These are phyloP conservation scores for Pampusana beccarii DNA, from an alignment of 2,113 vertebrate species.

Conservation along the genomic window DNA sequence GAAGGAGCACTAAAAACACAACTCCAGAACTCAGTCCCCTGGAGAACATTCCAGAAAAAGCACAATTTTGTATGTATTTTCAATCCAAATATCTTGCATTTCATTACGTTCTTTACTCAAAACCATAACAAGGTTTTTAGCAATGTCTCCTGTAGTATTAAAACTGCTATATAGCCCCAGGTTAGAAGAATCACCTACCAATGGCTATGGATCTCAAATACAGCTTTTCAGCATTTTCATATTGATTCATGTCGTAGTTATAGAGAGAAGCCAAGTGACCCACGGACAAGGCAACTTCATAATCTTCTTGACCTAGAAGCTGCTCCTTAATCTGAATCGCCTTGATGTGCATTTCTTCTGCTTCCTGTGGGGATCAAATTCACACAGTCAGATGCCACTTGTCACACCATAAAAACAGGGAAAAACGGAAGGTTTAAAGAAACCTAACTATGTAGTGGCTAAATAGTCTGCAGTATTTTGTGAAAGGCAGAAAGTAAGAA, in stretches of 20 bases:
- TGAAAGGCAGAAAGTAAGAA: not conserved
- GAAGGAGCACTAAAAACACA: not conserved
- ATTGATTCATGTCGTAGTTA: constrained; percentile 99
- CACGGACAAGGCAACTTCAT: constrained; percentile 97
- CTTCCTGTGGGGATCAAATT: constrained; percentile 80
- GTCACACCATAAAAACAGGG: accelerated
- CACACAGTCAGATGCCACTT: not conserved
- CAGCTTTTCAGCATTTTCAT: constrained; percentile 96
- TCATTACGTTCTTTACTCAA: not conserved
- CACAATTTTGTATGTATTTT: too few relatives aligned
- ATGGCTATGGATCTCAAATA: constrained; percentile 98
- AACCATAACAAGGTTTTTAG: not conserved
- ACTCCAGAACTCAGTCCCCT: not conserved
- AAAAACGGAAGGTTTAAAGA: not conserved
- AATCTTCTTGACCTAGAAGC: constrained; percentile 97
- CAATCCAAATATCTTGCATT: not conserved
- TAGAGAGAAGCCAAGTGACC: constrained; percentile 97
- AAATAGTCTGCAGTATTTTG: not conserved
- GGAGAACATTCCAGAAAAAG: not conserved
- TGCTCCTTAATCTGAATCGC: constrained; percentile 99
- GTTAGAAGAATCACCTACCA: constrained; percentile 73
- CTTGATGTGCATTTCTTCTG: constrained; percentile 99
- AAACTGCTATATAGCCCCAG: accelerated
- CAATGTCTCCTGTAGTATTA: too few relatives aligned
- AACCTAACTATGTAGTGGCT: accelerated